phyloP scores from a whole-genome alignment of 2,797 vertebrate genomes.

The Pelodytes ibericus region DNA sequence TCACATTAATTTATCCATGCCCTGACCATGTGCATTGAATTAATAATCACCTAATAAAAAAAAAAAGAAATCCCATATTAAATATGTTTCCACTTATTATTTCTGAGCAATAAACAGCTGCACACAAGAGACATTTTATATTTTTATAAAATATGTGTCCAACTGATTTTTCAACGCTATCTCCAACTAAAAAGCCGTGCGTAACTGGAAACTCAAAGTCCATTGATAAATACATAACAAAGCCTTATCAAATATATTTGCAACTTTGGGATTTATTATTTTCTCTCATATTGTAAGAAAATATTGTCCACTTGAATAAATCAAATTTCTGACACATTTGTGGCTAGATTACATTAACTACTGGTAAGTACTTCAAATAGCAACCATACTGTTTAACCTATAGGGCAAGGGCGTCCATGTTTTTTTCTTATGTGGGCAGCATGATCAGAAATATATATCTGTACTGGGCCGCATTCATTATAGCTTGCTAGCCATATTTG shows the following conservation, averaged over 20 bases:
- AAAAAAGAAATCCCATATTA: neutral
- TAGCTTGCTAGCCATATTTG: no score
- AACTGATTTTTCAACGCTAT: neutral
- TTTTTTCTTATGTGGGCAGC: no score
- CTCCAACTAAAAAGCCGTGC: neutral
- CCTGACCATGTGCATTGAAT: neutral
- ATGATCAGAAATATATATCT: no score
- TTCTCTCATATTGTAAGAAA: constrained; percentile 20
- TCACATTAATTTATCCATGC: neutral
- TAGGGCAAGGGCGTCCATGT: no score
- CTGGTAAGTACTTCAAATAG: no score
- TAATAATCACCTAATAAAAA: constrained; percentile 7
- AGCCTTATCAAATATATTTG: constrained; percentile 16
- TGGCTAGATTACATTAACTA: no score
- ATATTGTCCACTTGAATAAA: neutral
- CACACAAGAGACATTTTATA: constrained; percentile 16
- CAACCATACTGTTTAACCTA: no score
- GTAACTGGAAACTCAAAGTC: constrained; percentile 15
- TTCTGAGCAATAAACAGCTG: neutral
- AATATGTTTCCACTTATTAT: neutral
- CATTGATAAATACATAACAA: constrained; percentile 37
- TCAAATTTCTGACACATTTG: no score
- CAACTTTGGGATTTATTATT: neutral
- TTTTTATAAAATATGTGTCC: neutral
- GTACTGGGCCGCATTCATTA: no score